Base-by-base conservation (phyloP, 2,113 vertebrate species). In the Actinemys pallida region DNA sequence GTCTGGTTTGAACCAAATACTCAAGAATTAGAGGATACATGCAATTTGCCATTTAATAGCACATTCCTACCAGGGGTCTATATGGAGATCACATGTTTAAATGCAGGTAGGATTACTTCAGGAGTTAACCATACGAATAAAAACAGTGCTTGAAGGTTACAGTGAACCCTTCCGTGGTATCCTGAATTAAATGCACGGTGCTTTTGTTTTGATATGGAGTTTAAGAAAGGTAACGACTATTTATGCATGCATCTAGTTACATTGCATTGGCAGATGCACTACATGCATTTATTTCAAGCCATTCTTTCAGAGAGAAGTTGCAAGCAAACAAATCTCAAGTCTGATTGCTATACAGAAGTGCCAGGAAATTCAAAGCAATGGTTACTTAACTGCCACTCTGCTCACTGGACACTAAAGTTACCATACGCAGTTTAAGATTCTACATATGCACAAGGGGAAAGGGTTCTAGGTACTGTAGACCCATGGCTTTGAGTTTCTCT, bases 161-260 rank as follows among this genome's bases (percentile, higher is more conserved):
- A 92, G 24, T 8, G 45, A 59, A 96, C 19, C 6, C 59, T 88
- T 95, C 42, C 49, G 81, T 1, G 4, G 56, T 84, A 88, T 14
- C 89, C 86, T 85, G 49, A 96, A 88, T 90, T 87, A 84, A 93
- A 94, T 8, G 35, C 90, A 85, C 1, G 35, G 20, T 53, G 25
- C n/a, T 93, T 94, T 39, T 22, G 35, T 49, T 9, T 16, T n/a
- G 27, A 9, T 56, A 76, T 47, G 54, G 53, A 50, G 53, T 83
- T 4, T 3, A 45, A 76, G 56, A 75, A 49, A 88, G 39, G 29
- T 45, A 90, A 72, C 5, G 56, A n/a, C 89, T 95, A 86, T 52
- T 96, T 90, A 94, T 45, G 91, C 96, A 97, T 96, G 96, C 96
- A 97, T 92, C 97, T 89, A 95, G 94, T 88, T 95, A 92, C 29